Evolutionary conservation across 2,797 vertebrate genomes (phyloP), one percentile per base, ranked within the genome.

Genomic region (Dicrostonyx torquatus): DNA sequence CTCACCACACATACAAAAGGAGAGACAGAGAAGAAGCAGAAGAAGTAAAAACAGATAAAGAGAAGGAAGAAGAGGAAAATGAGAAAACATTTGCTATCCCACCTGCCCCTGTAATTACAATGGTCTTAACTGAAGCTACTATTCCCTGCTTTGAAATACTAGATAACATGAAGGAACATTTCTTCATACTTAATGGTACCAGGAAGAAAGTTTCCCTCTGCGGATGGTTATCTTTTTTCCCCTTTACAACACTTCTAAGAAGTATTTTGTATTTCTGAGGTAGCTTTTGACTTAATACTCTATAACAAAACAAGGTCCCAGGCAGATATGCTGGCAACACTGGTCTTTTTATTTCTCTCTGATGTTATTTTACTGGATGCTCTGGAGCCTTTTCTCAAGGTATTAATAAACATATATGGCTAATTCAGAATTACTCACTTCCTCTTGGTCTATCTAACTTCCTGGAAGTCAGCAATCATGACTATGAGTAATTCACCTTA

Each of bases 381-480:
- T 97, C 88, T 95, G 95, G 91, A 93, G 93, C 50, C 62, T 96
- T 96, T 97, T 92, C 94, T 97, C 86, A 89, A 94, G 50, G 86
- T 96, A 95, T 92, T 96, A 96, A 96, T 89, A 34, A 93, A 89
- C 82, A 94, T 68, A 97, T 95, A 91, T 91, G 76, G 85, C 85
- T 96, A 70, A 97, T 97, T 80, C 94, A 94, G 76, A 96, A 82
- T 75, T 97, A 73, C 87, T 66, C 5, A 86, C 37, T 95, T 97
- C 68, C 94, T 93, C 60, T 89, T 87, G 43, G 22, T 95, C 72
- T 91, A 94, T 95, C 75, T 91, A 94, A 94, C 93, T 97, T 86
- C 95, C 75, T 92, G 0, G 0, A 92, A 93, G 97, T 97, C 94
- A 91, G 85, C 97, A 96, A 96, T 97, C 90, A 96, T 97, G 97